These are phyloP conservation scores for Synanthedon myopaeformis DNA, from an alignment of 2,888 invertebrate genomes.

Conservation along the genomic window DNA sequence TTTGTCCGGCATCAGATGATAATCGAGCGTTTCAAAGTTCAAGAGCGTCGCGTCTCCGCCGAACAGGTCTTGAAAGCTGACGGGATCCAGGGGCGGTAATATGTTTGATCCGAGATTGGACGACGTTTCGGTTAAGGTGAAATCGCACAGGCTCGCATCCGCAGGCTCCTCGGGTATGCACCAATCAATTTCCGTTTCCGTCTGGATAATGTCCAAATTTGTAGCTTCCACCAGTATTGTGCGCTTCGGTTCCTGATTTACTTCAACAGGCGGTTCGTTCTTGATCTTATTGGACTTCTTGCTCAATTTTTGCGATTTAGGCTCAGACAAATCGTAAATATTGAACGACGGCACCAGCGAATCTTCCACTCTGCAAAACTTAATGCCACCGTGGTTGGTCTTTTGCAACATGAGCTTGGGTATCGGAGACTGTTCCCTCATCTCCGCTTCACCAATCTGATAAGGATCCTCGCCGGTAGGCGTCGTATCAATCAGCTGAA, in stretches of 20 bases:
- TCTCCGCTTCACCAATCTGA: conserved; percentile 56
- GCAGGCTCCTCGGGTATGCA: conserved; percentile 20
- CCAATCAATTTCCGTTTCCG: conserved; percentile 42
- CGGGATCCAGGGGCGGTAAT: conserved; percentile 28
- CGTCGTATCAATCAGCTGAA: conserved; percentile 53
- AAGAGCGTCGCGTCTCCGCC: conserved; percentile 20
- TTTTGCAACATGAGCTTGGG: conserved; percentile 57
- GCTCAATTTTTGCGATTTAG: conserved; percentile 15
- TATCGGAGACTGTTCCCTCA: conserved; percentile 61
- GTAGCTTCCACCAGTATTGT: conserved; percentile 29
- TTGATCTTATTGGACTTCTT: conserved; percentile 18
- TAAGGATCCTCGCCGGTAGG: conserved; percentile 61
- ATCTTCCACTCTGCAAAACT: conserved; percentile 22
- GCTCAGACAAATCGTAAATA: conserved; percentile 29
- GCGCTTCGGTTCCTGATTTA: conserved; percentile 23
- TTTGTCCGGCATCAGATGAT: conserved; percentile 4
- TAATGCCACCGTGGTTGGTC: conserved; percentile 40
- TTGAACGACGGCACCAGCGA: conserved; percentile 20
- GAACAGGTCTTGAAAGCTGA: conserved; percentile 40
- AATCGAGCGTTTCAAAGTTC: conserved; percentile 10
- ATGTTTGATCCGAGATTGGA: conserved; percentile 27
- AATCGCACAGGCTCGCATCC: conserved; percentile 41
- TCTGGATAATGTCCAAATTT: conserved; percentile 35
- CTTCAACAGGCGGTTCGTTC: conserved; percentile 16
- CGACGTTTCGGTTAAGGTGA: conserved; percentile 42